phyloP scores from a whole-genome alignment of 2,113 vertebrate species.

The Lampris incognitus region DNA sequence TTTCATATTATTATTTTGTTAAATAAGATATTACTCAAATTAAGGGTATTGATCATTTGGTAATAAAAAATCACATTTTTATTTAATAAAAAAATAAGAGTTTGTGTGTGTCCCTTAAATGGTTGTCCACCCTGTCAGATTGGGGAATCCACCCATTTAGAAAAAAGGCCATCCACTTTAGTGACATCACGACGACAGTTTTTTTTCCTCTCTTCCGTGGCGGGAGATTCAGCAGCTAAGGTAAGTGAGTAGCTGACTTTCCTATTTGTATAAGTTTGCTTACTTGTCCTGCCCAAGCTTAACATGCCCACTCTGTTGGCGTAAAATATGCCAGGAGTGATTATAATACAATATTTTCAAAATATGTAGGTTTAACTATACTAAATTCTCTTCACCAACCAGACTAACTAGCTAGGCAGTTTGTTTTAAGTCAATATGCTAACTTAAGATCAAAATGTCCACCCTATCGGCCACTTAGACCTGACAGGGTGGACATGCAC shows the following conservation, averaged over 20 bases:
- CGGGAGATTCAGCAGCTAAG: background rate
- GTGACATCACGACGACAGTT: background rate
- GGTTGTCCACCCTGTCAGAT: background rate
- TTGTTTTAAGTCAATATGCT: slow-evolving; percentile 18
- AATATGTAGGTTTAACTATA: slow-evolving; percentile 19
- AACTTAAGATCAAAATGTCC: slow-evolving; percentile 10
- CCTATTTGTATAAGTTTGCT: background rate
- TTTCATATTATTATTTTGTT: too few relatives aligned
- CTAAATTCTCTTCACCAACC: slow-evolving; percentile 10
- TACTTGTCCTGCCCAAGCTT: slow-evolving; percentile 7
- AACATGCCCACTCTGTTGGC: background rate
- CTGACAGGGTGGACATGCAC: background rate
- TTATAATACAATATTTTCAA: slow-evolving; percentile 6
- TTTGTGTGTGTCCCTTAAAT: background rate
- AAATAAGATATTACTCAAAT: background rate
- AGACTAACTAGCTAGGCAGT: slow-evolving; percentile 9
- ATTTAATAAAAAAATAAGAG: slow-evolving; percentile 6
- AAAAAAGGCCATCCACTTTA: slow-evolving; percentile 2
- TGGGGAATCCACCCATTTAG: background rate
- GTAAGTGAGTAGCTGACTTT: background rate
- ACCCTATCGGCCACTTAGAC: slow-evolving; percentile 1
- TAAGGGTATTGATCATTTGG: background rate
- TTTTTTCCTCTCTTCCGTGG: slow-evolving; percentile 3
- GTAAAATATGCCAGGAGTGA: background rate
- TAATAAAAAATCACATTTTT: background rate